A percentile compares a stretch with the other conserved stretches of the same genome.
phyloP scores from a whole-genome alignment of 2,113 vertebrate genomes.

The Thunnus maccoyii region DNA sequence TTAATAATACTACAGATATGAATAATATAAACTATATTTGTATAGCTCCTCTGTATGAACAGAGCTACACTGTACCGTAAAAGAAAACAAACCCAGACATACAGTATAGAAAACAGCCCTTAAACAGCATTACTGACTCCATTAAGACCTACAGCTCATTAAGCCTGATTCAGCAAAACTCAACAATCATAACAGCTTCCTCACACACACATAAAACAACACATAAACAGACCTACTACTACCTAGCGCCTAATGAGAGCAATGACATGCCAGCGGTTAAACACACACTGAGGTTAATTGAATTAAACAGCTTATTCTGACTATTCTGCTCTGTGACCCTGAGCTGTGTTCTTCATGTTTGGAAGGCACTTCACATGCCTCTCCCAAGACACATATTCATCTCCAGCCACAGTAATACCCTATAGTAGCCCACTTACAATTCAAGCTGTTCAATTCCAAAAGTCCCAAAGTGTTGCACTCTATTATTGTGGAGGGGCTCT shows the following conservation, averaged over 20 bases:
- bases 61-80: not conserved
- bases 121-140: not conserved
- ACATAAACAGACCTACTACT: not conserved
- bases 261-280: not conserved
- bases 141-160: not conserved
- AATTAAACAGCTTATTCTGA: not conserved
- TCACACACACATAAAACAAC: not conserved
- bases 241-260: not conserved
- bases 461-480: conserved; percentile 34
- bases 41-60: not conserved
- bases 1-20: not conserved
- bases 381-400: conserved; percentile 1
- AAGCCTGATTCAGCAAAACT: not conserved
- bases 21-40: no score
- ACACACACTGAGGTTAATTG: not conserved
- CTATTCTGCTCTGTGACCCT: not conserved
- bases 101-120: not conserved
- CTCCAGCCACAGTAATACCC: not conserved
- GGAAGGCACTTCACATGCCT: not conserved
- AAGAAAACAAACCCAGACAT: not conserved
- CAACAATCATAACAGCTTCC: not conserved
- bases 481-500: conserved; percentile 15
- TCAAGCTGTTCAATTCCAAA: conserved; percentile 34
- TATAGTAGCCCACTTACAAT: conserved; percentile 22
- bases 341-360: not conserved